Base-by-base conservation (phyloP, 2,888 invertebrate species). In the Campoplex nolae region DNA sequence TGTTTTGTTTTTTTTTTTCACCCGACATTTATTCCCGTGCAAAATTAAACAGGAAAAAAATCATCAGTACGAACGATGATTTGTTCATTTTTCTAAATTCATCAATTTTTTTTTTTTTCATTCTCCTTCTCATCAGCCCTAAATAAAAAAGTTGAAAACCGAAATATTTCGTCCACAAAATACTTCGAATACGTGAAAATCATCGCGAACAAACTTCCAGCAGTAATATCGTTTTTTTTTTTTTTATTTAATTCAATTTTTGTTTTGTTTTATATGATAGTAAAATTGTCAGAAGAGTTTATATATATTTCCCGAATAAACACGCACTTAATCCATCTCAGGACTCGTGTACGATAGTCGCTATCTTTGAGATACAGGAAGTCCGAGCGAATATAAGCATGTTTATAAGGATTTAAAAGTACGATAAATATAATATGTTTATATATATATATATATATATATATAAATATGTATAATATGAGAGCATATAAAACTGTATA, bases 281-380 rank as follows among this genome's bases (percentile, higher is more conserved):
- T 3, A 28, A 28, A 1, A 28, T 11, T 58, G 28, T 28, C 28
- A 28, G 58, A 28, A 11, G 11, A 28, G 18, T 28, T 13, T 23
- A 23, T 23, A 23, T 23, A 23, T 11, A 28, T 58, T 56, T 58
- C 13, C 28, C 28, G 58, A 58, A 58, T 58, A 42, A 56, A 74
- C 38, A 74, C 42, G 48, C 51, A 38, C 28, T 74, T 38, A 58
- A 74, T 74, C 38, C 38, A 65, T 77, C 28, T 48, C 8, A 16
- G 38, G 56, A 45, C 71, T 68, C 48, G 77, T 75, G 23, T 54
- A 54, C 67, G 75, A 83, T 83, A 83, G 81, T 38, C 71, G 65
- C 65, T 85, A 82, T 85, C 85, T 38, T 28, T 23, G 56, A 83
- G 85, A 85, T 83, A 70, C 75, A 83, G 75, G 78, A 83, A 83